Evolutionary conservation across 2,797 vertebrate genomes (phyloP), one percentile per base, ranked within the genome.

Genomic region (Oryzias sinensis): DNA sequence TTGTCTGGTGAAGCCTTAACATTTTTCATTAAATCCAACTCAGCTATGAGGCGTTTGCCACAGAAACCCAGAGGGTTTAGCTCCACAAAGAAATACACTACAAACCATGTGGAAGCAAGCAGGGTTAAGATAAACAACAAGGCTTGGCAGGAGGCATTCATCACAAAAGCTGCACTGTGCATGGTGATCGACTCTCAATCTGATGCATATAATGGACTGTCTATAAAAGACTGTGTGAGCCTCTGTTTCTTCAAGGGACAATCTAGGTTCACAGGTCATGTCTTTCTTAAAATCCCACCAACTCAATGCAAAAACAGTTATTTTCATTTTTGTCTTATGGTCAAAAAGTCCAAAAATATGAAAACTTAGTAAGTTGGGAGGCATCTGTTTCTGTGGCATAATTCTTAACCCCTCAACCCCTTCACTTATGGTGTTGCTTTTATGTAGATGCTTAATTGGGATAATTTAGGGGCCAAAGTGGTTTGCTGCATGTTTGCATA

Each of bases 131-230:
- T 70, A 82, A 88, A 81, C 79, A 81, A 62, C 57, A 43, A 60
- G 72, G 66, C 74, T 63, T 70, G 74, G 77, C 77, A 72, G 66
- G 75, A 69, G n/a, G 70, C 68, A 56, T 79, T 73, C 61, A 68
- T 81, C 74, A 79, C 75, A 76, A 69, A 54, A 80, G 64, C 58
- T 56, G 62, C 65, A 70, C 74, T 74, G 74, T 82, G 73, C 76
- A 80, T 66, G 74, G 56, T 71, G 57, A 81, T 68, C 7, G 56
- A 77, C 80, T 63, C 63, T 77, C 81, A 85, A 68, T 79, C 76
- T 74, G 78, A 75, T 63, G 62, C 68, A 53, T 72, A 70, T 84
- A 83, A 70, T 84, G 82, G 85, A 87, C 81, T n/a, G n/a, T n/a
- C n/a, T n/a, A n/a, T 69, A 72, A 62, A 49, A 57, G 74, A 70